Percentiles rank a stretch among this genome's conserved stretches.
phyloP scores from a whole-genome alignment of 2,888 invertebrate genomes.

The Amblyjoppa proteus region DNA sequence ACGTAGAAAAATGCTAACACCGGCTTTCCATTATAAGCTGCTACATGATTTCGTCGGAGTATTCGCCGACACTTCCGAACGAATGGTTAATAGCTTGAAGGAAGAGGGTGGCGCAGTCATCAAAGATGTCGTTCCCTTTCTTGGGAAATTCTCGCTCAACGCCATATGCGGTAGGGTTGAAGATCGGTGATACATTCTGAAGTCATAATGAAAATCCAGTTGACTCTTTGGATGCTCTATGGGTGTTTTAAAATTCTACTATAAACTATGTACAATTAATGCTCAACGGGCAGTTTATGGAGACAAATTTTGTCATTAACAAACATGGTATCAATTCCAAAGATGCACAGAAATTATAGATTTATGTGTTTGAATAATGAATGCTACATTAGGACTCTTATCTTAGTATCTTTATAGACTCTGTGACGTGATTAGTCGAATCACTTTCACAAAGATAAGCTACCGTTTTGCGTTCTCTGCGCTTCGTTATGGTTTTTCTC shows the following conservation, averaged over 20 bases:
- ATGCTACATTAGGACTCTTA: background rate
- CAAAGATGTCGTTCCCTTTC: conserved; percentile 86
- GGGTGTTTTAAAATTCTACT: background rate
- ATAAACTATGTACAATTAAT: background rate
- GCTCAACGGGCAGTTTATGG: background rate
- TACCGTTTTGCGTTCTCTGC: too few relatives aligned
- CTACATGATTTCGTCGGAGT: conserved; percentile 83
- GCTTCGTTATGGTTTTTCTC: too few relatives aligned
- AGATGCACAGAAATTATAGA: background rate
- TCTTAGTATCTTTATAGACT: background rate
- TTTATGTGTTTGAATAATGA: background rate
- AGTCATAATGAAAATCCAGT: background rate
- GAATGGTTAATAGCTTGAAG: conserved; percentile 77
- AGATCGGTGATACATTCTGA: background rate
- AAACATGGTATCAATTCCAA: background rate
- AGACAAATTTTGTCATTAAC: background rate
- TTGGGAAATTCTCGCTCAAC: conserved; percentile 87
- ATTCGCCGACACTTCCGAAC: conserved; percentile 83
- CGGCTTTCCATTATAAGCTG: conserved; percentile 88
- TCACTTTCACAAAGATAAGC: too few relatives aligned
- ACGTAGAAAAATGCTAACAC: conserved; percentile 87
- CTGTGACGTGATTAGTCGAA: background rate
- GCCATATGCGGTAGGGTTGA: conserved; percentile 83
- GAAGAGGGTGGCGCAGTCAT: conserved; percentile 74
- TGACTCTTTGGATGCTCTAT: background rate